Evolutionary conservation across 2,113 vertebrate genomes (phyloP), one percentile per base, ranked within the genome.

Genomic region (Gnathochromis pfefferi): DNA sequence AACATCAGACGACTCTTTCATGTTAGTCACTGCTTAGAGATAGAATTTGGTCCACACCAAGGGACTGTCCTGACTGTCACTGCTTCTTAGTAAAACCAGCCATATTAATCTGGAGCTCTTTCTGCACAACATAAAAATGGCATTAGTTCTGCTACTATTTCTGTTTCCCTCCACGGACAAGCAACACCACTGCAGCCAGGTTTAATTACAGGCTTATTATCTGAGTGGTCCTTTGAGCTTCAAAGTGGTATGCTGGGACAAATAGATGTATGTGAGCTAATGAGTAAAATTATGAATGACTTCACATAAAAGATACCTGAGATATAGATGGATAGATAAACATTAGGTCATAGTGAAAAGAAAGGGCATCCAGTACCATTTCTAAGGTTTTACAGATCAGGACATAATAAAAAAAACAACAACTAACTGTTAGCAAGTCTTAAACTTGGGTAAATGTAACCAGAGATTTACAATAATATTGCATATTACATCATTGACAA

Each of bases 151-250:
- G 90, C 87, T 88, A 19, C 90, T 89, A 88, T 93, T 93, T 84
- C 80, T 86, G 90, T 82, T 85, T 73, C 80, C 81, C 89, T 90
- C 88, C 4, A 4, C 19, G 65, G 93, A 91, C 88, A 55, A 85
- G 13, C 82, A 85, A 83, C 86, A 70, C 49, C 85, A 57, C 3
- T 58, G 60, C 88, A 92, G 93, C 89, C 90, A 85, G 88, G 87
- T 93, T 93, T 90, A 92, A 94, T 94, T 93, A 93, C 90, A 86
- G 82, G 75, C 89, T 87, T 86, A 89, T 93, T 91, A 90, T 89
- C 26, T 60, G 68, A 92, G 81, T 33, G 83, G 85, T 63, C 89
- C 91, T 92, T 80, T 89, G 91, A 87, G 88, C 79, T 28, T 60
- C 81, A 73, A 75, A 83, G 57, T 19, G 38, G 81, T 49, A 26